These are phyloP conservation scores for Chymomyza fuscimana DNA, from an alignment of 2,888 invertebrate species.

Conservation along the genomic window DNA sequence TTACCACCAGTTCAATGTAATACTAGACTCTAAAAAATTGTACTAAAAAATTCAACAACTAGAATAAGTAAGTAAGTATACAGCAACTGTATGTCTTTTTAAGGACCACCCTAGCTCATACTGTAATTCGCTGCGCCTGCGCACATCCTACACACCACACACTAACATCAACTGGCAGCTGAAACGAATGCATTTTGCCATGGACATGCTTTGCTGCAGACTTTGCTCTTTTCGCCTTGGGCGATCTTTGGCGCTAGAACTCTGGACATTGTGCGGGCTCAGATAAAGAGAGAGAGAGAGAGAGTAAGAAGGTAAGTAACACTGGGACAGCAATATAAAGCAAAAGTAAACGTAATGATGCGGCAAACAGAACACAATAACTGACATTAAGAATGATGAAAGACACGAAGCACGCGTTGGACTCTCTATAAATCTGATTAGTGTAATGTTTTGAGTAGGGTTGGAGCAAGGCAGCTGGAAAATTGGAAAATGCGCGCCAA, in stretches of 20 bases:
- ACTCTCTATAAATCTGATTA: slow-evolving; percentile 40
- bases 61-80: too few species aligned
- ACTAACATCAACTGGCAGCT: slow-evolving; percentile 42
- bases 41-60: too few species aligned
- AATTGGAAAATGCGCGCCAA: slow-evolving; percentile 49
- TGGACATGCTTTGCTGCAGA: slow-evolving; percentile 35
- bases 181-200: slow-evolving; percentile 57
- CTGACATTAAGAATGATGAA: slow-evolving; percentile 34
- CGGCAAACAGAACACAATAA: slow-evolving; percentile 22
- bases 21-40: too few species aligned
- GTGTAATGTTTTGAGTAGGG: slow-evolving; percentile 4
- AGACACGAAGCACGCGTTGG: slow-evolving; percentile 49
- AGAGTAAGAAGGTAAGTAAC: background rate
- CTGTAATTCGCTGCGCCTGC: slow-evolving; percentile 15
- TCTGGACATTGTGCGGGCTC: background rate
- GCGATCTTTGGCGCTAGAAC: slow-evolving; percentile 38
- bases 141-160: slow-evolving; percentile 15
- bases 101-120: slow-evolving; percentile 29
- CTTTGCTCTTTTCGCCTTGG: slow-evolving; percentile 32
- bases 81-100: slow-evolving; percentile 6
- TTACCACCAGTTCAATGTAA: too few species aligned
- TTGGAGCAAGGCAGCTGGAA: slow-evolving; percentile 27
- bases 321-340: too few species aligned
- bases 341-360: slow-evolving; percentile 10
- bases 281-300: too few species aligned